Conservation (phyloP, 2,113 vertebrate species). For the Pogonocichla stellata region DNA sequence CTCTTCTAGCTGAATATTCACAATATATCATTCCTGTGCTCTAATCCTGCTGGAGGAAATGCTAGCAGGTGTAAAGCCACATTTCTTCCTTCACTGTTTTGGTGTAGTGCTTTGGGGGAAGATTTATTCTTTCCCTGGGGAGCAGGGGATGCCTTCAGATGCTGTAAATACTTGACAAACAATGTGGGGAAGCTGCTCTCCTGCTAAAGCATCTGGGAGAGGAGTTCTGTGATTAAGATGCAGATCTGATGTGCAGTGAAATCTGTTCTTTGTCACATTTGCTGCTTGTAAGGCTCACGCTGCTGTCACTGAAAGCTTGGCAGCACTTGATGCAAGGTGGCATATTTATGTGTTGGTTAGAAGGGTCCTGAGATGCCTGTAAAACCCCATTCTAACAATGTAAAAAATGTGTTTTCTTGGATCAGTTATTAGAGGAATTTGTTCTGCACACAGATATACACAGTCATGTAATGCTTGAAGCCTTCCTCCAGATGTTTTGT, state of each 20-base stretch:
- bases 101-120: background rate
- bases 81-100: background rate
- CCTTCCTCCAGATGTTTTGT: background rate
- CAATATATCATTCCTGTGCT: background rate
- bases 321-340: background rate
- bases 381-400: background rate
- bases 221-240: conserved; percentile 1
- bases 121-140: background rate
- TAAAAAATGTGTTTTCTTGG: background rate
- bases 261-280: conserved; percentile 31
- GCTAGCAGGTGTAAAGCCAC: background rate
- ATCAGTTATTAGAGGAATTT: background rate
- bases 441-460: background rate
- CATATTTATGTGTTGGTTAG: background rate
- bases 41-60: background rate
- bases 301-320: conserved; percentile 18
- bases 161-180: conserved; percentile 32
- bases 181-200: background rate
- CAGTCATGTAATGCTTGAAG: background rate
- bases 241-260: background rate
- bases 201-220: background rate
- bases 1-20: background rate
- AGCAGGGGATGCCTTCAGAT: background rate
- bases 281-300: background rate
- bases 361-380: background rate